phyloP scores from a whole-genome alignment of 2,113 vertebrate species.

The Corythoichthys intestinalis region DNA sequence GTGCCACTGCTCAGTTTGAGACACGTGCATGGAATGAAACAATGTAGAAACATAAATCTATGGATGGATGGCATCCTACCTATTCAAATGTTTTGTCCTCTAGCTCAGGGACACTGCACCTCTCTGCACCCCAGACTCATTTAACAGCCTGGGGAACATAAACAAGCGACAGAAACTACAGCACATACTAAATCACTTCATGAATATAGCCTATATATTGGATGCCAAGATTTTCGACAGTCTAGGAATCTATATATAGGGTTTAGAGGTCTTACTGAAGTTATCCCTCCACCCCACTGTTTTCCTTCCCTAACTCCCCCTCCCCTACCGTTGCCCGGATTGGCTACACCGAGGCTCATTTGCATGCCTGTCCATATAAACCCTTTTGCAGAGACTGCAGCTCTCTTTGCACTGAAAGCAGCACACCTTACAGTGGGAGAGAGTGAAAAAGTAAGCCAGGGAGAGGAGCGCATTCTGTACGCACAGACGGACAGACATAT shows the following conservation, averaged over 20 bases:
- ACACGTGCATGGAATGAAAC: constrained; percentile 32
- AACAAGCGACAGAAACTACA: constrained; percentile 63
- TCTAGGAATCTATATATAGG: constrained; percentile 74
- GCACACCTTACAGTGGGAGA: constrained; percentile 49
- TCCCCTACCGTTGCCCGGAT: constrained; percentile 43
- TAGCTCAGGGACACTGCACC: constrained; percentile 72
- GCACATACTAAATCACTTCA: constrained; percentile 63
- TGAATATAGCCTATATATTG: constrained; percentile 58
- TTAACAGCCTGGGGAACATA: constrained; percentile 54
- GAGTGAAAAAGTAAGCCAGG: constrained; percentile 16
- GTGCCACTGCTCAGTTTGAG: not conserved
- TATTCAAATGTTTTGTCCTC: constrained; percentile 70
- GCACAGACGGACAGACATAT: constrained; percentile 54
- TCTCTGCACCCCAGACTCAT: constrained; percentile 51
- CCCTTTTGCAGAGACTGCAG: constrained; percentile 70
- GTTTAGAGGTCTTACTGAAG: constrained; percentile 72
- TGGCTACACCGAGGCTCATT: constrained; percentile 79
- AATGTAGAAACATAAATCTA: constrained; percentile 44
- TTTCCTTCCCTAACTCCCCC: constrained; percentile 17
- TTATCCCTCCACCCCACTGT: constrained; percentile 27
- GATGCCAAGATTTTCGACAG: constrained; percentile 72
- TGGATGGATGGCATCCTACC: constrained; percentile 28
- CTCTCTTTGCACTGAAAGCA: constrained; percentile 61
- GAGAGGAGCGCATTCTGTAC: constrained; percentile 51
- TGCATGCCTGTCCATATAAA: constrained; percentile 90